Conservation (phyloP, 2,888 invertebrate species). For the Philhelius pedissequus region DNA sequence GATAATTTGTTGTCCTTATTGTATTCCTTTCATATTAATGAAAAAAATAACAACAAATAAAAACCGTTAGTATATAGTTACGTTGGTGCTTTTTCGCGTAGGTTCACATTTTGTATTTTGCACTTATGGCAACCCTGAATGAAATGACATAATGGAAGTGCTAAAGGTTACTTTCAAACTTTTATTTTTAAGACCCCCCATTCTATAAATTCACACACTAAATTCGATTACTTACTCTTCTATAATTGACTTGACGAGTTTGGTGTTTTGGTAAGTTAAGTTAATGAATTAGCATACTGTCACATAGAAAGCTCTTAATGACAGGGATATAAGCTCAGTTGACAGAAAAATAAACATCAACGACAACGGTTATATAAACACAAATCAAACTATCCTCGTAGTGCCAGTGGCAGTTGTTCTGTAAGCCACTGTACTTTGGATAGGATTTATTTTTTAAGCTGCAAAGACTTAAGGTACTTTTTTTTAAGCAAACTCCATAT, state of each 20-base stretch:
- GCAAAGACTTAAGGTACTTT: background rate
- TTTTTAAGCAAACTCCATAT: background rate
- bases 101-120: too few relatives aligned
- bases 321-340: background rate
- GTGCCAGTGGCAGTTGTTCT: background rate
- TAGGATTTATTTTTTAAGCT: background rate
- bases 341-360: background rate
- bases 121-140: too few relatives aligned
- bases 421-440: background rate
- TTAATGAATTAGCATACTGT: background rate
- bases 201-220: background rate
- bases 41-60: too few relatives aligned
- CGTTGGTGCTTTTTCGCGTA: too few relatives aligned
- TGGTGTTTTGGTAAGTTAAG: background rate
- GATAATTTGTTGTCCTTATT: too few relatives aligned
- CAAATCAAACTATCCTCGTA: background rate
- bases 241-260: background rate
- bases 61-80: too few relatives aligned
- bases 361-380: background rate
- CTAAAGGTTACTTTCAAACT: too few relatives aligned
- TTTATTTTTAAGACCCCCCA: too few relatives aligned
- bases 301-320: background rate
- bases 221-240: background rate
- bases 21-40: too few relatives aligned
- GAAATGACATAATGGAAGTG: too few relatives aligned